Conservation (phyloP, 2,797 vertebrate genomes). For the Pangasius mekongensis region DNA sequence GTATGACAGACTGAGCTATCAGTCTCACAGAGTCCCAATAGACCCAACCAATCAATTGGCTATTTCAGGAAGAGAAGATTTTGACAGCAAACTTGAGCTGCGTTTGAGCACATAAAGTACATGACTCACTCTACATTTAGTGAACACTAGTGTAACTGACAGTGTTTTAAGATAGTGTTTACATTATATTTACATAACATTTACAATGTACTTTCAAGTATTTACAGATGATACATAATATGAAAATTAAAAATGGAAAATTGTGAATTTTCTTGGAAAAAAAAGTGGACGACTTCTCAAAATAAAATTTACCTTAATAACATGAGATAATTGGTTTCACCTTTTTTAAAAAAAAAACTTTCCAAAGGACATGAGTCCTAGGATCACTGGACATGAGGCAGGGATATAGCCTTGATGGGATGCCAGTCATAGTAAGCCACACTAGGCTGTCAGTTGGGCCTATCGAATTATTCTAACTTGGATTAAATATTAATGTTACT, state of each 20-base stretch:
- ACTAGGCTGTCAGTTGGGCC: neutral
- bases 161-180: neutral
- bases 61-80: conserved; percentile 32
- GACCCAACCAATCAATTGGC: conserved; percentile 32
- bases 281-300: neutral
- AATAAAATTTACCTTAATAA: neutral
- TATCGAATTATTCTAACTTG: neutral
- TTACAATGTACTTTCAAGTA: neutral
- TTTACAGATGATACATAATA: neutral
- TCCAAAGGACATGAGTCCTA: neutral
- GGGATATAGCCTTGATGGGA: neutral
- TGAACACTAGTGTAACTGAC: neutral
- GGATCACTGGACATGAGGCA: neutral
- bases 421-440: neutral
- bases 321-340: neutral
- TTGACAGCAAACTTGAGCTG: conserved; percentile 26
- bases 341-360: neutral
- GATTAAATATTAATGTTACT: conserved; percentile 14
- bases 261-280: neutral
- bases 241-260: neutral
- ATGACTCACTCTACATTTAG: neutral
- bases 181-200: neutral
- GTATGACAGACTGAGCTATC: conserved; percentile 46
- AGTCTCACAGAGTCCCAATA: conserved; percentile 19
- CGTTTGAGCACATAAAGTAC: neutral